Percentiles rank a stretch among this genome's conserved stretches.
Evolutionary conservation across 2,113 vertebrate genomes (phyloP).

Genomic region (Sturnus vulgaris): DNA sequence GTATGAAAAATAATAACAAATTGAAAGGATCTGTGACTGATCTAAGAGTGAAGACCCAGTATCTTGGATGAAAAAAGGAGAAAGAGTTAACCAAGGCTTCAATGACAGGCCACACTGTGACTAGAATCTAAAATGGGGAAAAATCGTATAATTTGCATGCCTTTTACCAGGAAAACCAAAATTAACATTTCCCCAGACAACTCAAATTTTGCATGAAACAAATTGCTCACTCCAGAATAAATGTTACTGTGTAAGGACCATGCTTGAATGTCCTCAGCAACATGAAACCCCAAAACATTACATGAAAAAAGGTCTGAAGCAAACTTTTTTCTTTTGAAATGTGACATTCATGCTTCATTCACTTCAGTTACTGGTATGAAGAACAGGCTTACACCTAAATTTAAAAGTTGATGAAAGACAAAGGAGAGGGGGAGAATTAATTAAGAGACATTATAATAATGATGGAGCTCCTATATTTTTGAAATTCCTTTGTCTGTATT

Average conservation of each 20-base stretch:
- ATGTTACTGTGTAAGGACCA: background rate
- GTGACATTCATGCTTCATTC: background rate
- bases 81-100: background rate
- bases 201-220: conserved; percentile 8
- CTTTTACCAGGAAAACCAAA: background rate
- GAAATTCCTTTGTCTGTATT: background rate
- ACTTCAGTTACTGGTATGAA: background rate
- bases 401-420: background rate
- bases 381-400: background rate
- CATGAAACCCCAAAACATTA: background rate
- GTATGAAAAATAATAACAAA: background rate
- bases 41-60: background rate
- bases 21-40: background rate
- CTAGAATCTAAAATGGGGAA: background rate
- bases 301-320: background rate
- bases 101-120: background rate
- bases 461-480: background rate
- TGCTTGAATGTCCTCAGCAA: background rate
- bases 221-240: background rate
- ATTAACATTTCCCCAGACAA: background rate
- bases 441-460: background rate
- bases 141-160: background rate
- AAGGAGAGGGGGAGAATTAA: background rate
- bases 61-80: background rate
- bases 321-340: background rate